Evolutionary conservation across 2,888 invertebrate species (phyloP).

Genomic region (Campoplex nolae): DNA sequence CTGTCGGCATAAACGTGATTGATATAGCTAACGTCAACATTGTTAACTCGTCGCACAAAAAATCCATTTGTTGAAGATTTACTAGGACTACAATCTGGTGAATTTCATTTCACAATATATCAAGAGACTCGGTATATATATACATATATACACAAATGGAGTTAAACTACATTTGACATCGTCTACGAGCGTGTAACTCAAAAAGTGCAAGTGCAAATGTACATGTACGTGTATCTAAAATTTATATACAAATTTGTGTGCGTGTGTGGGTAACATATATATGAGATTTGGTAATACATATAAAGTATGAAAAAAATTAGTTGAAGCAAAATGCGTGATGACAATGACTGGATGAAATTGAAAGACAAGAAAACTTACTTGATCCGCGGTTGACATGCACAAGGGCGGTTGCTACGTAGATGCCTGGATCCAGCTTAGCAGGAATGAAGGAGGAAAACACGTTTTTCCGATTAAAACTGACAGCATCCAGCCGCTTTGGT

Average conservation of each 20-base stretch:
- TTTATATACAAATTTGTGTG: constrained; percentile 11
- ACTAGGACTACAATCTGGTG: neutral
- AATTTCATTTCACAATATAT: neutral
- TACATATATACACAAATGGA: constrained; percentile 11
- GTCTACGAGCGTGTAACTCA: constrained; percentile 42
- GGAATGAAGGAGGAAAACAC: constrained; percentile 74
- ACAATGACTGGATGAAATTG: constrained; percentile 47
- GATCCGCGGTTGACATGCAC: constrained; percentile 80
- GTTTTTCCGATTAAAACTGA: constrained; percentile 79
- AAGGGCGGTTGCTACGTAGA: constrained; percentile 82
- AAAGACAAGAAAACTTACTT: constrained; percentile 79
- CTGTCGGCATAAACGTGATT: neutral
- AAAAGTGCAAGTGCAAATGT: constrained; percentile 16
- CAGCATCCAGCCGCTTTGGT: constrained; percentile 74
- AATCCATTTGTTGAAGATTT: constrained; percentile 1
- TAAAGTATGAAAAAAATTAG: constrained; percentile 6
- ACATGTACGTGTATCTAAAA: neutral
- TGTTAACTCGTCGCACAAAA: neutral
- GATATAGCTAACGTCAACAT: constrained; percentile 12
- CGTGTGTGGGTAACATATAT: neutral
- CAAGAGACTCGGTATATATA: too few species aligned
- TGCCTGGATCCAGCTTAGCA: constrained; percentile 83
- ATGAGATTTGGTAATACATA: constrained; percentile 27
- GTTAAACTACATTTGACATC: constrained; percentile 14
- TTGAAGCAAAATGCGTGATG: constrained; percentile 55